phyloP scores from a whole-genome alignment of 2,888 invertebrate species.

The Tetragnatha montana region DNA sequence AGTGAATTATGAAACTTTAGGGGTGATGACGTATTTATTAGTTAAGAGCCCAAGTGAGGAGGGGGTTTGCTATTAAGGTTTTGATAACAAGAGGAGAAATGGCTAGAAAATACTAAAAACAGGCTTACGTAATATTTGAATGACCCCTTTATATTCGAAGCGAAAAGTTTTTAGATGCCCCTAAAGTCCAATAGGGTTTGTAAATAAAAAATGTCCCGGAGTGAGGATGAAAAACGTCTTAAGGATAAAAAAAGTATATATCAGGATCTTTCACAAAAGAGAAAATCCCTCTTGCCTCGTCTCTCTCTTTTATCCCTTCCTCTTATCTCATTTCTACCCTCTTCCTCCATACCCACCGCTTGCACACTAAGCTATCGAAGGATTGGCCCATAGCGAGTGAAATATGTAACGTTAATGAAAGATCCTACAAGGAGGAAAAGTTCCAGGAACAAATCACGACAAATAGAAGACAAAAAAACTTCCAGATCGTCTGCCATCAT shows the following conservation, averaged over 20 bases:
- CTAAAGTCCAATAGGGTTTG: not conserved
- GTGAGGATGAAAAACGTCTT: not conserved
- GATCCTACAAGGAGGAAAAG: conserved; percentile 6
- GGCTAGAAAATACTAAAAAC: too few relatives aligned
- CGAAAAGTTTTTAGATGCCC: too few relatives aligned
- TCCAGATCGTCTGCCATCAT: conserved; percentile 12
- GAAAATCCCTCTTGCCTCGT: not conserved
- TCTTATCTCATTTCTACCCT: not conserved
- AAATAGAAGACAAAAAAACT: not conserved
- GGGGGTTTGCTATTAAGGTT: too few relatives aligned
- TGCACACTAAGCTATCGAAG: conserved; percentile 12
- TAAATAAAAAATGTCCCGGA: conserved; percentile 8
- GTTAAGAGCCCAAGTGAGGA: too few relatives aligned
- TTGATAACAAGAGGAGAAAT: too few relatives aligned
- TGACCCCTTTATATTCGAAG: too few relatives aligned
- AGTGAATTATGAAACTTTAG: too few relatives aligned
- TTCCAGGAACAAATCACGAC: not conserved
- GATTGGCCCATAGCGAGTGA: conserved; percentile 28
- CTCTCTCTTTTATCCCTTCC: not conserved
- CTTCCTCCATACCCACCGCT: conserved; percentile 1
- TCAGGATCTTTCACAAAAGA: conserved; percentile 2
- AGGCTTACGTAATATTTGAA: too few relatives aligned
- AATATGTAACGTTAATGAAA: conserved; percentile 56
- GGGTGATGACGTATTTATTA: too few relatives aligned
- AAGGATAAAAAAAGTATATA: conserved; percentile 33